Evolutionary conservation across 1,140 invertebrate genomes (phyloP), one percentile per base, ranked within the genome.

Genomic region (Caenorhabditis brenneri): DNA sequence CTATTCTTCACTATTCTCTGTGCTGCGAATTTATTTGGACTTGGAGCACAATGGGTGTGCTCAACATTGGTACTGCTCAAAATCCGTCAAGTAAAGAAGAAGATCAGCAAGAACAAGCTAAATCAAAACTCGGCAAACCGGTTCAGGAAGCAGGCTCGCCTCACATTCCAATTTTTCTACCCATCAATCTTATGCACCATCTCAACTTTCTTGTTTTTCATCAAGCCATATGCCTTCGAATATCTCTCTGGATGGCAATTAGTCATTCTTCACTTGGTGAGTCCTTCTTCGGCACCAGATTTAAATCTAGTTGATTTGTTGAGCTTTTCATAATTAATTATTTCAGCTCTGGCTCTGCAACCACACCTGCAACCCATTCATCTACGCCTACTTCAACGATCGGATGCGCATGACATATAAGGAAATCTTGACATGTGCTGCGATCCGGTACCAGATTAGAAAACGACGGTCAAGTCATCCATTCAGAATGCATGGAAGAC

Each of bases 151-250:
- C 88, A 89, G 89, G 88, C 88, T 22, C 82, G 89, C 7, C 81
- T 90, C 3, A 89, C 89, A 12, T 89, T 89, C 58, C 88, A 89
- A 87, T 89, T 89, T 79, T 89, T 89, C 65, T 89, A 89, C 74
- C 88, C 88, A 31, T 87, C 85, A 29, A 49, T 89, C 27, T 51
- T 89, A 27, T 89, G 88, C 53, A 90, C 88, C 6, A 84, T 90
- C 33, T 89, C 88, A 27, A 90, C 88, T 1, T 78, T 88, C 22
- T 65, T 89, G 0, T 89, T 88, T 46, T 89, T 89, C 48, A 55
- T 84, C 15, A 90, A 90, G 74, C 88, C 88, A 27, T 89, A 83
- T 49, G 53, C 88, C 7, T 79, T 83, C n/a, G 58, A 82, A 22
- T 60, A 86, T 19, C 53, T 89, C 1, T 78, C 83, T 9, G 81